Evolutionary conservation across 2,888 invertebrate species (phyloP).

Genomic region (Pachycephus smyrnensis): DNA sequence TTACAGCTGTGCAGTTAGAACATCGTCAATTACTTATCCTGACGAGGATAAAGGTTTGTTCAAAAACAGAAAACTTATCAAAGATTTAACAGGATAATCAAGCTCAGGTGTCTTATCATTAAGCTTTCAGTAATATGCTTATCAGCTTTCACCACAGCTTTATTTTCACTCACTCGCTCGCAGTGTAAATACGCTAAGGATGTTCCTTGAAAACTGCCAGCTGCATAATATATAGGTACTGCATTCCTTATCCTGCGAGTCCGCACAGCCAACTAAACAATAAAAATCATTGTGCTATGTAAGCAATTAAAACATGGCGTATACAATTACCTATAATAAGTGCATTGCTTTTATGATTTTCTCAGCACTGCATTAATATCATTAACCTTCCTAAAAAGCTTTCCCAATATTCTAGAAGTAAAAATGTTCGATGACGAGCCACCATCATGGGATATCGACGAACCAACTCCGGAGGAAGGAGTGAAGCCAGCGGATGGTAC

Average conservation of each 20-base stretch:
- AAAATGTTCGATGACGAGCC: slow-evolving; percentile 48
- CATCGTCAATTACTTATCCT: slow-evolving; percentile 14
- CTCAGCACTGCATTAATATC: background rate
- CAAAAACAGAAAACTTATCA: background rate
- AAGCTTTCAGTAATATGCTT: background rate
- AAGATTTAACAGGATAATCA: background rate
- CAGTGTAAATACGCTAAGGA: background rate
- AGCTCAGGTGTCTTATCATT: background rate
- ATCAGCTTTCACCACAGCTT: background rate
- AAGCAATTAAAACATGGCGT: background rate
- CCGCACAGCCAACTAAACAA: background rate
- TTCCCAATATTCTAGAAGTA: background rate
- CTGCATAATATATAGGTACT: background rate
- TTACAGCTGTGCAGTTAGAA: slow-evolving; percentile 19
- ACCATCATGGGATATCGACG: slow-evolving; percentile 50
- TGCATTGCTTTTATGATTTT: background rate
- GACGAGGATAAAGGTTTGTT: slow-evolving; percentile 3
- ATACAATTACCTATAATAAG: background rate
- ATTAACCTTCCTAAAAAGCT: background rate
- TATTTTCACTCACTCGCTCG: background rate
- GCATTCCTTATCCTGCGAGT: background rate
- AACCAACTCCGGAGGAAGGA: slow-evolving; percentile 45
- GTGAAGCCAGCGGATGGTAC: slow-evolving; percentile 50
- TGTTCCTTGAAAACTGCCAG: background rate
- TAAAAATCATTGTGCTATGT: background rate